These are phyloP conservation scores for Petrolisthes manimaculis DNA, from an alignment of 2,888 invertebrate species.

Conservation along the genomic window DNA sequence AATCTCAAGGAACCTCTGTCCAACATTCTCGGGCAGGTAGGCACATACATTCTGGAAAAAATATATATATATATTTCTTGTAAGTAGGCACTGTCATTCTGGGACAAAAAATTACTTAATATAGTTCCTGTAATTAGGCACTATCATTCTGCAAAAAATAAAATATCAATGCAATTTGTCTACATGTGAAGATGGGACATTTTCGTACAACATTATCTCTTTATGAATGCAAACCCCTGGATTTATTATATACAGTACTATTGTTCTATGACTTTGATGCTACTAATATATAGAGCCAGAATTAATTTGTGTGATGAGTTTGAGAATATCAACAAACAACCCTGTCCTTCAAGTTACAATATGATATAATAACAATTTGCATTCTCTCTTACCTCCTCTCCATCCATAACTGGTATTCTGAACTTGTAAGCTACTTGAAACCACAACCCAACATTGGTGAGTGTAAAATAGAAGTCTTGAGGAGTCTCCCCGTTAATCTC, in stretches of 20 bases:
- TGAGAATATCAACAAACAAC: not conserved
- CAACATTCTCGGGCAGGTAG: conserved; percentile 33
- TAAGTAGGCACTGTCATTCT: not conserved
- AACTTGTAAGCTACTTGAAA: conserved; percentile 52
- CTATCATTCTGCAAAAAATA: not conserved
- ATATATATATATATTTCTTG: not conserved
- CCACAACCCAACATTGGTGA: conserved; percentile 44
- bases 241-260: not conserved
- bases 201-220: not conserved
- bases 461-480: conserved; percentile 37
- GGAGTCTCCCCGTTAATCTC: conserved; percentile 30
- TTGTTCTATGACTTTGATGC: not conserved
- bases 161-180: not conserved
- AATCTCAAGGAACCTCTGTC: conserved; percentile 45
- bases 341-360: not conserved
- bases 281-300: not conserved
- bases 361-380: too few relatives aligned
- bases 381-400: conserved; percentile 26
- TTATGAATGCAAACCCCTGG: not conserved
- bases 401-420: conserved; percentile 34
- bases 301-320: not conserved
- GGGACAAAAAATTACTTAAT: not conserved
- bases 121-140: not conserved
- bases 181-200: not conserved
- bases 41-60: conserved; percentile 45